A percentile compares a stretch with the other conserved stretches of the same genome.
phyloP scores from a whole-genome alignment of 2,797 vertebrate species.

The Microchirus variegatus region DNA sequence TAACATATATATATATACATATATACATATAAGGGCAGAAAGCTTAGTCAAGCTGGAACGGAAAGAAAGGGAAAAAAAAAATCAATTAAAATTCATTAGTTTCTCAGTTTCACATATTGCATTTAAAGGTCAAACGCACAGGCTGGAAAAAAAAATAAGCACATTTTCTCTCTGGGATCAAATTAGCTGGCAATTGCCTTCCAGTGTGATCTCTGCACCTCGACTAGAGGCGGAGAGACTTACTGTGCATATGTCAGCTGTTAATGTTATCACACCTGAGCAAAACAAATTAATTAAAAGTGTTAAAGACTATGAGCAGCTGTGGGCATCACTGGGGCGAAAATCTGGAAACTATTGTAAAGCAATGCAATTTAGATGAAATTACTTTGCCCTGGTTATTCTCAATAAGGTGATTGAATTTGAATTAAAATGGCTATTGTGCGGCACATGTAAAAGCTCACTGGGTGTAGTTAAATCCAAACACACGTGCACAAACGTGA shows the following conservation, averaged over 20 bases:
- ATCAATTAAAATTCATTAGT: constrained; percentile 10
- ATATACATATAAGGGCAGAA: too few relatives aligned
- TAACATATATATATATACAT: too few relatives aligned
- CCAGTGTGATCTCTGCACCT: constrained; percentile 26
- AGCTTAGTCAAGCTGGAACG: background rate
- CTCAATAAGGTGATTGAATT: constrained; percentile 20
- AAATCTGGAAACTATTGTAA: constrained; percentile 1
- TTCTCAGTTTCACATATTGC: constrained; percentile 4
- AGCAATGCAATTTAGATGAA: constrained; percentile 7
- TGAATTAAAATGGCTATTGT: constrained; percentile 5
- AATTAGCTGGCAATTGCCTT: constrained; percentile 28
- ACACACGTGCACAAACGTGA: background rate
- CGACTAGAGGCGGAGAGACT: constrained; percentile 26
- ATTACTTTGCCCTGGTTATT: constrained; percentile 2
- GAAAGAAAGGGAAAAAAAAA: background rate
- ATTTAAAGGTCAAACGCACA: constrained; percentile 24
- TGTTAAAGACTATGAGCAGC: constrained; percentile 16
- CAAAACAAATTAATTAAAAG: constrained; percentile 52
- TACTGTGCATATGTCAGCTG: constrained; percentile 12
- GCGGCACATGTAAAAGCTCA: constrained; percentile 25
- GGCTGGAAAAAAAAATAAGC: background rate
- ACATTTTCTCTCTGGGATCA: constrained; percentile 8
- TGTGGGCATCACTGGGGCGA: constrained; percentile 5
- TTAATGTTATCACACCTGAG: constrained; percentile 10
- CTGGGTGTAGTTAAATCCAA: constrained; percentile 15